These are phyloP conservation scores for Nothoprocta perdicaria DNA, from an alignment of 2,113 vertebrate genomes.

Conservation along the genomic window DNA sequence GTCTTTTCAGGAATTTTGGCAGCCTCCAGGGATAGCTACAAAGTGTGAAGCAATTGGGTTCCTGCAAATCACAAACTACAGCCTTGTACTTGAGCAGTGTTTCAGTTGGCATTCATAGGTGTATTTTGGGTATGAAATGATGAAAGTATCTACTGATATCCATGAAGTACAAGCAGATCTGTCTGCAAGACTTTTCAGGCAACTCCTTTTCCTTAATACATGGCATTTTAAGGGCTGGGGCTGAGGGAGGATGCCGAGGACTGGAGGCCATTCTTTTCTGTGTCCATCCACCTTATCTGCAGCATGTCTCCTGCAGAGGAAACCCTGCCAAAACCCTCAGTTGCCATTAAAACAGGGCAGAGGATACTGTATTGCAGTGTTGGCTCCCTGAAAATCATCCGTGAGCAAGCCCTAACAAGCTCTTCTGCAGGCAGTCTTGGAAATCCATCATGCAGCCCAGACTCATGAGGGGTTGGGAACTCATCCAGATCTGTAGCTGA, in stretches of 20 bases:
- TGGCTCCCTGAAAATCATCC: background rate
- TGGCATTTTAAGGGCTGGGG: background rate
- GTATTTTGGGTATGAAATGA: background rate
- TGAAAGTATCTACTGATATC: background rate
- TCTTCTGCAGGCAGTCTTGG: background rate
- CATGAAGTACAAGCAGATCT: fast-evolving
- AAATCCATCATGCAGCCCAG: background rate
- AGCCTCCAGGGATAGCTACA: background rate
- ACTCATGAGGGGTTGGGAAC: background rate
- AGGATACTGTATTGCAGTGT: background rate
- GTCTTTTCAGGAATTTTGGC: background rate
- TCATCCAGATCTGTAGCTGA: background rate
- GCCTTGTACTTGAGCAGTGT: background rate
- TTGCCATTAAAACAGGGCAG: background rate
- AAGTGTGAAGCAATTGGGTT: background rate
- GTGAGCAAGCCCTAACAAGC: background rate
- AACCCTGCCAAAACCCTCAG: background rate
- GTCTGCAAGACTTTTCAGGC: background rate
- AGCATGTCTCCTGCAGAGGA: background rate
- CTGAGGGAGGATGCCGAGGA: background rate
- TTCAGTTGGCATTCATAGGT: background rate
- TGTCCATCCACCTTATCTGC: background rate
- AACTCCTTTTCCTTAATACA: background rate
- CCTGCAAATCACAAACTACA: background rate
- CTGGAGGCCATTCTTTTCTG: background rate